These are phyloP conservation scores for Chaenodraco wilsoni DNA, from an alignment of 2,797 vertebrate genomes.

Conservation along the genomic window DNA sequence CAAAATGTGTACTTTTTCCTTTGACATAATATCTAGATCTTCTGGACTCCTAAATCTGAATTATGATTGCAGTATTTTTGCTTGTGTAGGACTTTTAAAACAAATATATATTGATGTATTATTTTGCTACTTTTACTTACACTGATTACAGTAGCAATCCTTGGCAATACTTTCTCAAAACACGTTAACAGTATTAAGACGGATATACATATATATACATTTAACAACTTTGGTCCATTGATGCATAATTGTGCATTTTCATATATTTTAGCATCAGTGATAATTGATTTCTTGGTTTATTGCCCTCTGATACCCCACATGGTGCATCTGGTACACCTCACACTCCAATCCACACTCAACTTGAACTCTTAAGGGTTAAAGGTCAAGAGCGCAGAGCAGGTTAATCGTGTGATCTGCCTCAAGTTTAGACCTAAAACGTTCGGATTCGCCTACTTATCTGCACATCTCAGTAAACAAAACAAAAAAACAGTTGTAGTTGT, in stretches of 20 bases:
- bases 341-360: constrained; percentile 11
- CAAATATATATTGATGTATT: background rate
- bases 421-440: background rate
- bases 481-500: background rate
- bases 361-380: constrained; percentile 40
- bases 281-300: background rate
- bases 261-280: background rate
- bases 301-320: background rate
- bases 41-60: background rate
- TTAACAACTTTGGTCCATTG: no score
- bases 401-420: background rate
- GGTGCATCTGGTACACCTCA: background rate
- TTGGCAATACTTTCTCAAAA: background rate
- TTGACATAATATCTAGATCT: background rate
- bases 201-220: no score
- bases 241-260: background rate
- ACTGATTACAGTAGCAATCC: background rate
- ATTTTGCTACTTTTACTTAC: background rate
- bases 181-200: no score
- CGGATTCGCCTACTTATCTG: no score
- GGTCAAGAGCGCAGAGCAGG: constrained; percentile 27
- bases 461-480: background rate
- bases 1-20: background rate
- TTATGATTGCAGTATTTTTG: background rate
- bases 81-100: background rate